phyloP scores from a whole-genome alignment of 2,888 invertebrate genomes.

The Steinernema hermaphroditum region DNA sequence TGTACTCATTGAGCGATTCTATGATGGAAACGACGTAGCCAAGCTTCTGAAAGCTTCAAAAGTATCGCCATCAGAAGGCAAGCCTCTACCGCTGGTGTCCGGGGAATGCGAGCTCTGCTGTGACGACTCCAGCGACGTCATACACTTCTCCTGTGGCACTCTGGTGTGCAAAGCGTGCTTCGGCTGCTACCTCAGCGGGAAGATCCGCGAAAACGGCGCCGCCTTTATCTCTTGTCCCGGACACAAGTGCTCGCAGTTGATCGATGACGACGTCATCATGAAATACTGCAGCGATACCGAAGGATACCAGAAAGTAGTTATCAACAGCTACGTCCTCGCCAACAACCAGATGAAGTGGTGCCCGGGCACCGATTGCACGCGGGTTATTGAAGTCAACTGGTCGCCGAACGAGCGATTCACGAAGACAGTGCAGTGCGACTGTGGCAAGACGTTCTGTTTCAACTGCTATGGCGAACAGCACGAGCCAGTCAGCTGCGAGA shows the following conservation, averaged over 20 bases:
- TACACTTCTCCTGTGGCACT: background rate
- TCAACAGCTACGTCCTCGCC: constrained; percentile 1
- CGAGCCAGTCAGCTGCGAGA: constrained; percentile 32
- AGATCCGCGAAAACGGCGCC: background rate
- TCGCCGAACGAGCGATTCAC: background rate
- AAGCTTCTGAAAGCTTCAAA: background rate
- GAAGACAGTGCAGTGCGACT: constrained; percentile 22
- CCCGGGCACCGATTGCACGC: constrained; percentile 30
- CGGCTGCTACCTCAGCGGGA: background rate
- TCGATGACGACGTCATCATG: background rate
- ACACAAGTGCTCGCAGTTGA: background rate
- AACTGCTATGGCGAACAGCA: constrained; percentile 28
- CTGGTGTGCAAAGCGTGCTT: background rate
- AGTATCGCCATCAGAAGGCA: background rate
- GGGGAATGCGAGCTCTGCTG: background rate
- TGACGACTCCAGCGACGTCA: background rate
- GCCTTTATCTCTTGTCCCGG: background rate
- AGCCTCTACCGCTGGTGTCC: background rate
- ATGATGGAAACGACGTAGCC: background rate
- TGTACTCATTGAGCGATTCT: background rate
- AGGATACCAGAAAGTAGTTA: background rate
- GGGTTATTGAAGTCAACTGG: constrained; percentile 3
- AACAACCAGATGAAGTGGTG: constrained; percentile 34
- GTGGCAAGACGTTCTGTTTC: constrained; percentile 32
- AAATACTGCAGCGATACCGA: background rate